These are phyloP conservation scores for Uropetala carovei DNA, from an alignment of 2,888 invertebrate genomes.

Conservation along the genomic window DNA sequence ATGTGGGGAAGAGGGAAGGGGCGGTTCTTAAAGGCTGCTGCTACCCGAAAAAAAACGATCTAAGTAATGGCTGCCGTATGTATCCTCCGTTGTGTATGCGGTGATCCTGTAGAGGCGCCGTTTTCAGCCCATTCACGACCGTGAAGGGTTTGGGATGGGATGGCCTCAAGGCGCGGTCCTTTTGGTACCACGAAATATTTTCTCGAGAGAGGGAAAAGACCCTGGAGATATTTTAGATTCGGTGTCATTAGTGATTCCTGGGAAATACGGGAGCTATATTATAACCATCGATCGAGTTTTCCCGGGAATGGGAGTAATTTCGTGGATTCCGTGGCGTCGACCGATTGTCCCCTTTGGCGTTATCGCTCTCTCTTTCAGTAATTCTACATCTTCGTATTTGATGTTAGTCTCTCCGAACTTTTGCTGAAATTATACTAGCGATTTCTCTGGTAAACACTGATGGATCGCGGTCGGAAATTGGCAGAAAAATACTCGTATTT, in stretches of 20 bases:
- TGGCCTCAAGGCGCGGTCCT: background rate
- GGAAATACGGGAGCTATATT: background rate
- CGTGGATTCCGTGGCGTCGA: background rate
- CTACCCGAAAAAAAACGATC: background rate
- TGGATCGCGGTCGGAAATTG: no score
- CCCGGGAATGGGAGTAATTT: background rate
- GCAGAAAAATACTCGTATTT: no score
- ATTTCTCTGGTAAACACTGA: no score
- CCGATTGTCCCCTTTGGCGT: background rate
- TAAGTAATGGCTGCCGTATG: background rate
- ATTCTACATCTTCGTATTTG: no score
- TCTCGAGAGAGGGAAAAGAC: background rate
- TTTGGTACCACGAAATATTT: background rate
- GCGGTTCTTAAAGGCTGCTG: background rate
- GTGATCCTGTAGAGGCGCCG: background rate
- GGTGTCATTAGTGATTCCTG: background rate
- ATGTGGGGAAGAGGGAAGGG: background rate
- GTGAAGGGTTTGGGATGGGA: background rate
- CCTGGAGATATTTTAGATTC: slow-evolving; percentile 28
- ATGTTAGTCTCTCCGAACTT: no score
- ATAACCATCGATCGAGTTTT: background rate
- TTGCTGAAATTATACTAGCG: no score
- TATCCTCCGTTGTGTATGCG: background rate
- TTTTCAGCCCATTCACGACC: background rate
- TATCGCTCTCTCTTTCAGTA: no score